phyloP scores from a whole-genome alignment of 1,140 invertebrate species.

The Drosophila navojoa region DNA sequence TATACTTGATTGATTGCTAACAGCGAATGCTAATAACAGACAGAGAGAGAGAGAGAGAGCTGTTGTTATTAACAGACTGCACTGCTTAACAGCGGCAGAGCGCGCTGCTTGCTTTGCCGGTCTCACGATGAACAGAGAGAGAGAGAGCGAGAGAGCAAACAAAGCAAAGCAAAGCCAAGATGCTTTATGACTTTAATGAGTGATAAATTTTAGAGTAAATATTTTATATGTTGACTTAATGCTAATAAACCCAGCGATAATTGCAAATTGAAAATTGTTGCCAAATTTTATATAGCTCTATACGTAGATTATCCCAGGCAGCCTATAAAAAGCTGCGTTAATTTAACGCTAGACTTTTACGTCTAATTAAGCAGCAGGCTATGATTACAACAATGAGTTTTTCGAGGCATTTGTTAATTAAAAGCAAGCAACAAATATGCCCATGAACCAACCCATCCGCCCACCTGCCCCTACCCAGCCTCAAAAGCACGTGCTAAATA shows the following conservation, averaged over 20 bases:
- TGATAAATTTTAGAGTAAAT: background rate
- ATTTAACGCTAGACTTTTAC: slow-evolving; percentile 49
- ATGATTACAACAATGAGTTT: slow-evolving; percentile 46
- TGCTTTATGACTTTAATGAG: background rate
- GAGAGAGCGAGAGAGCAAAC: background rate
- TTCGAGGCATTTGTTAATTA: slow-evolving; percentile 53
- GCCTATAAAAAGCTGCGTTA: slow-evolving; percentile 14
- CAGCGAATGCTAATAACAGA: slow-evolving; percentile 10
- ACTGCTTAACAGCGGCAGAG: slow-evolving; percentile 6
- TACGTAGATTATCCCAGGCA: background rate
- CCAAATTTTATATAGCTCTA: slow-evolving; percentile 8
- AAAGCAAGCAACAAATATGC: slow-evolving; percentile 50
- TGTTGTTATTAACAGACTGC: slow-evolving; percentile 1
- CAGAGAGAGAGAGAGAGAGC: slow-evolving; percentile 4
- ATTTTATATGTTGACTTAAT: slow-evolving; percentile 6
- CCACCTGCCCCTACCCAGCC: no score
- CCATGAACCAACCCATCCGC: background rate
- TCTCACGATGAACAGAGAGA: slow-evolving; percentile 1
- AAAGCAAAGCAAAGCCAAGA: background rate
- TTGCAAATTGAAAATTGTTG: slow-evolving; percentile 37
- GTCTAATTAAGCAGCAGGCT: slow-evolving; percentile 44
- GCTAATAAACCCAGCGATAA: slow-evolving; percentile 21
- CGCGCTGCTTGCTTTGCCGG: slow-evolving; percentile 17
- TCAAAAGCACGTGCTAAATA: slow-evolving; percentile 47
- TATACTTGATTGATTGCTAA: background rate